Evolutionary conservation across 2,113 vertebrate species (phyloP).

Genomic region (Trematocara marginatum): DNA sequence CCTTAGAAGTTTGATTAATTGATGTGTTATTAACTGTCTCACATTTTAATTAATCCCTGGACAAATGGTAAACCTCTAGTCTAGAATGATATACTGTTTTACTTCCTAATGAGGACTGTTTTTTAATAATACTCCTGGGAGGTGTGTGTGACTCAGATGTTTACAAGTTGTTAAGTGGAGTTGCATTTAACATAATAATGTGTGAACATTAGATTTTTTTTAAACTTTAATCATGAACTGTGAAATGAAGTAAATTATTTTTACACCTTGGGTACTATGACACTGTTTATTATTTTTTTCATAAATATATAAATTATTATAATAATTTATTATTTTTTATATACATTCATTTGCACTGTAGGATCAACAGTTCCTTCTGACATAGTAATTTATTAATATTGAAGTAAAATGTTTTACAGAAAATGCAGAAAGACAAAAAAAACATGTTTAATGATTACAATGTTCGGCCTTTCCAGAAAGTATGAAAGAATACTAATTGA

Average conservation of each 20-base stretch:
- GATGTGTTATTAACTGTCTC: constrained; percentile 53
- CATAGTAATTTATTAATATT: neutral
- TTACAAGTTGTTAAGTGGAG: neutral
- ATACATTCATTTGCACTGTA: neutral
- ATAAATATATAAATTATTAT: neutral
- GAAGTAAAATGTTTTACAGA: neutral
- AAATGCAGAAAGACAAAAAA: neutral
- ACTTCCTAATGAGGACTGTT: constrained; percentile 1
- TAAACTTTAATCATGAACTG: neutral
- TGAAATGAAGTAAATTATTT: neutral
- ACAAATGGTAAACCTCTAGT: neutral
- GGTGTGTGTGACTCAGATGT: neutral
- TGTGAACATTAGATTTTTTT: neutral
- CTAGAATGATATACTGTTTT: constrained; percentile 5
- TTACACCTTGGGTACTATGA: neutral
- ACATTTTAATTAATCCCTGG: constrained; percentile 59
- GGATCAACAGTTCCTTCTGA: neutral
- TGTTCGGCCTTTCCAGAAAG: neutral
- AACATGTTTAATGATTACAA: neutral
- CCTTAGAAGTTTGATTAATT: constrained; percentile 38
- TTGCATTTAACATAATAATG: neutral
- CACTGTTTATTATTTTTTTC: neutral
- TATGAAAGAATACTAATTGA: constrained; percentile 1
- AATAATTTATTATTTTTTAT: neutral
- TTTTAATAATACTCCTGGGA: constrained; percentile 14